A percentile compares a stretch with the other conserved stretches of the same genome.
phyloP scores from a whole-genome alignment of 1,140 invertebrate genomes.

The Drosophila novamexicana region DNA sequence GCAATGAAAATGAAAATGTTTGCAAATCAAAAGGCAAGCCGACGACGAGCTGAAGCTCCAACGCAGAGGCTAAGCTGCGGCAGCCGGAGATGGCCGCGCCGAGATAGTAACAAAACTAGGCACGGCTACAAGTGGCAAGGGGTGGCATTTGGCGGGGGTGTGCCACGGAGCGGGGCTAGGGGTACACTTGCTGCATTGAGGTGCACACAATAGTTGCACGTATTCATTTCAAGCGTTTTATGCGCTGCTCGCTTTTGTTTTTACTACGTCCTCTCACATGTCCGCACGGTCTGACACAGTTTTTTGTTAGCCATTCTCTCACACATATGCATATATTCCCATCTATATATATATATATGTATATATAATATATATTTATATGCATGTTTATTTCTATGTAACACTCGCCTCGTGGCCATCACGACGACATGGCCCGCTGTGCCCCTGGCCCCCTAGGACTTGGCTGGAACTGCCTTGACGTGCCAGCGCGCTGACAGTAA shows the following conservation, averaged over 20 bases:
- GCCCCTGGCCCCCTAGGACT: not conserved
- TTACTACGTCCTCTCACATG: conserved; percentile 33
- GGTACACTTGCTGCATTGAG: not conserved
- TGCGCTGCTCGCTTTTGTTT: conserved; percentile 76
- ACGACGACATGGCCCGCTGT: not conserved
- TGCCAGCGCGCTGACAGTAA: conserved; percentile 75
- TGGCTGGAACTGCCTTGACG: conserved; percentile 38
- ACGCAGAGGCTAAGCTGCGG: conserved; percentile 8
- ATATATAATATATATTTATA: not conserved
- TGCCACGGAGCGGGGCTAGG: not conserved
- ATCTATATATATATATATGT: not conserved
- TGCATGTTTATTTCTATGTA: not conserved
- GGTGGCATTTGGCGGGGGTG: not conserved
- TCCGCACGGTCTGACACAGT: conserved; percentile 63
- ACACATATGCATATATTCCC: not conserved
- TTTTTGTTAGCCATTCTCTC: conserved; percentile 47
- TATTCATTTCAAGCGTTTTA: conserved; percentile 82
- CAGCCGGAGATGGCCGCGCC: not conserved
- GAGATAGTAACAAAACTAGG: not conserved
- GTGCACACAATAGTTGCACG: conserved; percentile 59
- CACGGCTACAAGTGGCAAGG: too few species aligned
- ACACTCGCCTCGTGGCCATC: not conserved
- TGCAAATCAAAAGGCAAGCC: conserved; percentile 66
- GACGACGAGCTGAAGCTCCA: not conserved
- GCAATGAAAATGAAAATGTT: conserved; percentile 63